Base-by-base conservation (phyloP, 2,888 invertebrate genomes). In the Drosophila paramelanica region DNA sequence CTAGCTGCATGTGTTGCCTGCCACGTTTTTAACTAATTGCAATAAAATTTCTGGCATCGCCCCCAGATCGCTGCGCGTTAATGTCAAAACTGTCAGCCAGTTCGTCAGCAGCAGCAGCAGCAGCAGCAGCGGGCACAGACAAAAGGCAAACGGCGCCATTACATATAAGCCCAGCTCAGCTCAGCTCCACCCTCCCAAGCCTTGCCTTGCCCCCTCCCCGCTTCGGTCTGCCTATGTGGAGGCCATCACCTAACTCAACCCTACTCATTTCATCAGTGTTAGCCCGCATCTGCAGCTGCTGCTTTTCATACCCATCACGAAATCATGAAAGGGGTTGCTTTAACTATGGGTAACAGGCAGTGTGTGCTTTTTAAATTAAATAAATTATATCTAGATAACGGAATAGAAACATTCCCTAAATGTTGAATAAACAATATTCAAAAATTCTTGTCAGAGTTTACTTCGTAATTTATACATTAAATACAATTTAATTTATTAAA, bases 11-110 rank as follows among this genome's bases (percentile, higher is more conserved):
- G 60, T 67, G 59, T 41, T 50, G 70, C 64, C 51, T 65, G 56
- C 57, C 67, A 58, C 61, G 49, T 45, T 77, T 62, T 65, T 66
- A 77, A 79, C 81, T 79, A 79, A 79, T 79, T 79, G 78, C 70
- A 79, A 79, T 79, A 52, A 77, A 80, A 74, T 70, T 72, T 68
- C 50, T 43, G 27, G 42, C 56, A 20, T 55, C 47, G 10, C 42
- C n/a, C 20, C 33, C n/a, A 47, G 39, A 47, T 72, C 47, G 27
- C 46, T 23, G 46, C 73, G 51, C 71, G 57, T 65, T 73, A 55
- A 73, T 74, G 75, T 67, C 79, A 62, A 62, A 69, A 45, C 60
- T 49, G 71, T 67, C 75, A 71, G 61, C 47, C 58, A 58, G 55
- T 71, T 67, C 72, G 61, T 74, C 77, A 56, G 47, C 38, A 41